A percentile compares a stretch with the other conserved stretches of the same genome.
Evolutionary conservation across 2,888 invertebrate species (phyloP).

Genomic region (Shargacucullia verbasci): DNA sequence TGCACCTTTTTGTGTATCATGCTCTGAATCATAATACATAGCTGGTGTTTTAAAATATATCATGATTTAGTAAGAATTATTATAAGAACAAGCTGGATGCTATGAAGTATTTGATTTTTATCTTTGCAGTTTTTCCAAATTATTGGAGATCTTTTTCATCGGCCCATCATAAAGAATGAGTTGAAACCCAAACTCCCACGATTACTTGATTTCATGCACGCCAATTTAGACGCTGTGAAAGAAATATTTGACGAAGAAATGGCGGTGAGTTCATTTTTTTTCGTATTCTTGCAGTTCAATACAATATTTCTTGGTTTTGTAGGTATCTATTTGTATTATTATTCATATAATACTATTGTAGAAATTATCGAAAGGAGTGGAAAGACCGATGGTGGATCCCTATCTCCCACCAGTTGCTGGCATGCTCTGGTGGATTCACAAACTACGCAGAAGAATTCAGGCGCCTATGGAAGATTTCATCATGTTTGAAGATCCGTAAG

Average conservation of each 20-base stretch:
- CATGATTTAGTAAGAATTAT: too few species aligned
- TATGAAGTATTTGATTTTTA: neutral
- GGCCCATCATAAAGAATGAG: conserved; percentile 92
- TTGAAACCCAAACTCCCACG: conserved; percentile 91
- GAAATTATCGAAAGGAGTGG: conserved; percentile 81
- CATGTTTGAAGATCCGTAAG: conserved; percentile 91
- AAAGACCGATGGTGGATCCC: conserved; percentile 88
- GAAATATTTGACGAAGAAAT: conserved; percentile 89
- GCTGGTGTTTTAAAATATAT: too few species aligned
- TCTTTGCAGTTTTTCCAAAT: conserved; percentile 91
- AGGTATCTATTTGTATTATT: neutral
- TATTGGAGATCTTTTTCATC: conserved; percentile 92
- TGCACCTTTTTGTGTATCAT: too few species aligned
- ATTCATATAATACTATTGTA: conserved; percentile 39
- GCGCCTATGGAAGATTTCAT: conserved; percentile 90
- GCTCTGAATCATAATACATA: too few species aligned
- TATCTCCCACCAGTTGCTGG: conserved; percentile 94
- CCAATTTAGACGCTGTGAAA: conserved; percentile 91
- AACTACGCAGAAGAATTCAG: conserved; percentile 89
- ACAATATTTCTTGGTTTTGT: conserved; percentile 1
- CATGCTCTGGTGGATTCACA: conserved; percentile 92
- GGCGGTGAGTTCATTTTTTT: conserved; percentile 68
- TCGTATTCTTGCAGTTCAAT: too few species aligned
- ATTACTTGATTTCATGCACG: conserved; percentile 91
- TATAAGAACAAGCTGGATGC: too few species aligned